Evolutionary conservation across 2,888 invertebrate genomes (phyloP).

Genomic region (Aphelenchoides bicaudatus): DNA sequence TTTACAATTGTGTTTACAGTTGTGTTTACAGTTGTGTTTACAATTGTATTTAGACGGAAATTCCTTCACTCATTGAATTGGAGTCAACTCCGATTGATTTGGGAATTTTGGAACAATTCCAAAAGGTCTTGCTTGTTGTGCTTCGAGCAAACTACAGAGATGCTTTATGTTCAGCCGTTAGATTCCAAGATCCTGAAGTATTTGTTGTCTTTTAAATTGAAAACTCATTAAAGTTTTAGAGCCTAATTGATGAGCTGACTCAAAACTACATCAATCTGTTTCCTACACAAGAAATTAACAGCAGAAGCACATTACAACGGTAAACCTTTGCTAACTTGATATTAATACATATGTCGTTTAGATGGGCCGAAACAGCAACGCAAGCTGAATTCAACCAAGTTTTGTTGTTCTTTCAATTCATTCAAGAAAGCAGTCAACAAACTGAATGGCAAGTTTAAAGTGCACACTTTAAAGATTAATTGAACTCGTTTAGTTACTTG

Average conservation of each 20-base stretch:
- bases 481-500: constrained; percentile 14
- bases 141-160: neutral
- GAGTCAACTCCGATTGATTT: neutral
- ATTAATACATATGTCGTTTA: no score
- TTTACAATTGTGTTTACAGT: no score
- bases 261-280: neutral
- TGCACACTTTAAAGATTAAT: neutral
- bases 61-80: neutral
- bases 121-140: constrained; percentile 2
- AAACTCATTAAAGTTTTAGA: neutral
- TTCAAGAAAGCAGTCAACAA: no score
- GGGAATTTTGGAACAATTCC: neutral
- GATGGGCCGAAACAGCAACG: constrained; percentile 4
- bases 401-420: neutral
- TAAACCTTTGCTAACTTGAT: no score
- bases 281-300: no score
- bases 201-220: no score
- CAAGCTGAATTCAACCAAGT: constrained; percentile 2
- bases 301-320: neutral
- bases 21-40: neutral
- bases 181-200: no score
- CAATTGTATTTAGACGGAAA: neutral
- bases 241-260: neutral
- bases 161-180: neutral
- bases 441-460: neutral